Evolutionary conservation across 2,113 vertebrate genomes (phyloP).

Genomic region (Archocentrus centrarchus): DNA sequence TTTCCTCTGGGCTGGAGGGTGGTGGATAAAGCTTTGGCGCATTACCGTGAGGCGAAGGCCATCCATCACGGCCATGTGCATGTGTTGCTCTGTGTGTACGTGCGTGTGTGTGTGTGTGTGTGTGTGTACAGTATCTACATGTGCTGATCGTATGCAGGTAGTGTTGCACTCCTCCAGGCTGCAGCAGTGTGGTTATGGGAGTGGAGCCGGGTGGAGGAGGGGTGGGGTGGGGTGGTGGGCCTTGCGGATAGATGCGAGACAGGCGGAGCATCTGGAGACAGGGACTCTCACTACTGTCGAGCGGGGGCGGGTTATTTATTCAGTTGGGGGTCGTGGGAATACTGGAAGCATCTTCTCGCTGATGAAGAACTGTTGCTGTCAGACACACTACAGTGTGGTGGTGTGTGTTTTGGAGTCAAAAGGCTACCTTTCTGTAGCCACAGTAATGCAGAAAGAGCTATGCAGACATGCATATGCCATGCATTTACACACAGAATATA

Average conservation of each 20-base stretch:
- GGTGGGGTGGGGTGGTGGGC: not conserved
- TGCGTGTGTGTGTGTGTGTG: constrained; percentile 15
- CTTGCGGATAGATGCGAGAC: constrained; percentile 29
- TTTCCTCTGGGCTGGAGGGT: constrained; percentile 49
- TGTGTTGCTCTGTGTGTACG: not conserved
- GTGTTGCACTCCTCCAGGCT: constrained; percentile 44
- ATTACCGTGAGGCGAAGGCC: constrained; percentile 49
- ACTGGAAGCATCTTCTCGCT: constrained; percentile 43
- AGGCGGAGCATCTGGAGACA: constrained; percentile 53
- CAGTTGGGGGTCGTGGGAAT: constrained; percentile 57
- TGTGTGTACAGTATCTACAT: constrained; percentile 27
- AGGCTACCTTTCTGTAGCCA: no score
- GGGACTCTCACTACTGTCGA: constrained; percentile 59
- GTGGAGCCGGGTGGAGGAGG: not conserved
- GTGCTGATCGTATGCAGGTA: constrained; percentile 52
- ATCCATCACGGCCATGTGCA: constrained; percentile 55
- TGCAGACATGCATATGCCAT: not conserved
- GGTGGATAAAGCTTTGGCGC: constrained; percentile 60
- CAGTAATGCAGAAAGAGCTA: not conserved
- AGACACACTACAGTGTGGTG: not conserved
- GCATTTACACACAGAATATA: not conserved
- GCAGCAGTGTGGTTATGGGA: constrained; percentile 17
- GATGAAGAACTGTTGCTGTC: constrained; percentile 40
- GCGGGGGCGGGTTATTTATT: constrained; percentile 54
- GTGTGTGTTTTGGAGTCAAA: constrained; percentile 21